Percentiles rank a stretch among this genome's conserved stretches.
Evolutionary conservation across 2,888 invertebrate species (phyloP).

Genomic region (Zygothrica quintamaculata): DNA sequence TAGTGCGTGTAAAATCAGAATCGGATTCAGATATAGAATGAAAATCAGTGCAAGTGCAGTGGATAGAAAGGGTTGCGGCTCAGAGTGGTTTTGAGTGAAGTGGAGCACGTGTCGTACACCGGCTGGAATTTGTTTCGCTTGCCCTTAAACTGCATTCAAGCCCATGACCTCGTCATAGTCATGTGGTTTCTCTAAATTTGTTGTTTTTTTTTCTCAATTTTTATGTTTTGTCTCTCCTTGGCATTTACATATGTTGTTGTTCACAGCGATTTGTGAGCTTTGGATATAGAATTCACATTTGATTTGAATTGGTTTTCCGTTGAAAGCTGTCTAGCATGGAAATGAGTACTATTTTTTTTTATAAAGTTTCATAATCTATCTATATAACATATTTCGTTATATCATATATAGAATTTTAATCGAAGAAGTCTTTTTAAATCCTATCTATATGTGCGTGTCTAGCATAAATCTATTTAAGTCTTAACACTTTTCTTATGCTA

Average conservation of each 20-base stretch:
- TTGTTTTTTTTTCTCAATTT: neutral
- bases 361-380: no score
- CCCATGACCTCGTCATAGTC: constrained; percentile 36
- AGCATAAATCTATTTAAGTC: no score
- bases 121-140: constrained; percentile 26
- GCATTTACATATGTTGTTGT: constrained; percentile 65
- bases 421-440: no score
- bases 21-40: constrained; percentile 1
- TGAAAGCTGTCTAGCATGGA: no score
- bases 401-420: no score
- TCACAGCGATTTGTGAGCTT: constrained; percentile 52
- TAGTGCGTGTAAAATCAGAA: constrained; percentile 57
- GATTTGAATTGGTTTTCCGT: neutral
- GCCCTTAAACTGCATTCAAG: constrained; percentile 29
- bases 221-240: neutral
- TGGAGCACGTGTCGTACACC: constrained; percentile 63
- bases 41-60: constrained; percentile 35
- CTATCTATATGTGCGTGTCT: no score
- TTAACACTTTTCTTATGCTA: constrained; percentile 46
- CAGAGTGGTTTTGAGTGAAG: neutral
- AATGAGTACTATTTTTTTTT: no score
- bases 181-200: constrained; percentile 25
- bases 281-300: constrained; percentile 40
- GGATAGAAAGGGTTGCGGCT: constrained; percentile 62
- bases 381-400: no score